phyloP scores from a whole-genome alignment of 2,797 vertebrate species.

The Poecilia velifera region DNA sequence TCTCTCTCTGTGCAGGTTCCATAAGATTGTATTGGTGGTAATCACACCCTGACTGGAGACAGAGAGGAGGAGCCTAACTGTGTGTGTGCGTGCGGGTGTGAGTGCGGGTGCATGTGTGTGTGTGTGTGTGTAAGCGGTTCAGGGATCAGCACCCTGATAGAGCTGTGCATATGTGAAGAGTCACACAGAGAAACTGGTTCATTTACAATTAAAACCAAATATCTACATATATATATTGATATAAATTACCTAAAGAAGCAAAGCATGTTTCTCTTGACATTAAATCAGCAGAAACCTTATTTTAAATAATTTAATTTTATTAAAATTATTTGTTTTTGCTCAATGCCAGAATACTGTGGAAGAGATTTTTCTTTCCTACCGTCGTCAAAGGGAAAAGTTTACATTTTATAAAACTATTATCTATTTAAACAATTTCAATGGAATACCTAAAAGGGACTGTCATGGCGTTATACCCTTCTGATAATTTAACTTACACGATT shows the following conservation, averaged over 20 bases:
- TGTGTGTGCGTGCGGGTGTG: conserved; percentile 43
- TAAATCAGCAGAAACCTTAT: not conserved
- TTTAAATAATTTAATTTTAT: not conserved
- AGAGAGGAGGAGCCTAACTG: conserved; percentile 75
- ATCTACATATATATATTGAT: not conserved
- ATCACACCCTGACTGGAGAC: conserved; percentile 70
- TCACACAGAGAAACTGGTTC: conserved; percentile 10
- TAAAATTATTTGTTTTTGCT: not conserved
- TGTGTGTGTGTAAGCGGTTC: conserved; percentile 47
- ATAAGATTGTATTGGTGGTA: conserved; percentile 74
- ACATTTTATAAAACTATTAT: not conserved
- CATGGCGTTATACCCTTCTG: not conserved
- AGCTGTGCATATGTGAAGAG: conserved; percentile 30
- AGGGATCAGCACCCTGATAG: conserved; percentile 46
- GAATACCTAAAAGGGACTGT: not conserved
- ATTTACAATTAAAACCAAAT: not conserved
- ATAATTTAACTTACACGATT: not conserved
- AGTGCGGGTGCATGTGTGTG: conserved; percentile 39
- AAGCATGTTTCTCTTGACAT: not conserved
- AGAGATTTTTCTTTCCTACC: not conserved
- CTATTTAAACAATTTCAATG: not conserved
- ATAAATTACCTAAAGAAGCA: not conserved
- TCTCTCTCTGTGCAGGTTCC: conserved; percentile 54
- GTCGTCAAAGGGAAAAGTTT: not conserved
- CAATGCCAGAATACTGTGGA: not conserved